A percentile compares a stretch with the other conserved stretches of the same genome.
These are phyloP conservation scores for Austrolebias charrua DNA, from an alignment of 2,797 vertebrate species.

Conservation along the genomic window DNA sequence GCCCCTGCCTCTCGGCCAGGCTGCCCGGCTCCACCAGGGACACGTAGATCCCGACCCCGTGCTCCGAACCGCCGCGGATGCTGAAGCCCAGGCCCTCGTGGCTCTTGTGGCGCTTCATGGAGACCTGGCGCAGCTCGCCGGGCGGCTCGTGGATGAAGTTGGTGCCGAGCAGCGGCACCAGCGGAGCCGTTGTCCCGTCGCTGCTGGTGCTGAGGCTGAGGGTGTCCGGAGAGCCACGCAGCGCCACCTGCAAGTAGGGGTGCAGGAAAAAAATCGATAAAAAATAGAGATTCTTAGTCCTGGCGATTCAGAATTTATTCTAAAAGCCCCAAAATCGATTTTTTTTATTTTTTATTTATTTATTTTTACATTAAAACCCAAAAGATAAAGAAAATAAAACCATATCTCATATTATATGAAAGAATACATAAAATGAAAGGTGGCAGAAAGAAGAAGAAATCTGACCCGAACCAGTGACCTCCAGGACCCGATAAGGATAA, in stretches of 20 bases:
- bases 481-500: too few relatives aligned
- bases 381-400: too few relatives aligned
- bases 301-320: too few relatives aligned
- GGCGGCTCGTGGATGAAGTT: constrained; percentile 81
- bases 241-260: constrained; percentile 70
- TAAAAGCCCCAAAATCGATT: too few relatives aligned
- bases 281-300: too few relatives aligned
- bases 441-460: too few relatives aligned
- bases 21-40: constrained; percentile 96
- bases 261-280: too few relatives aligned
- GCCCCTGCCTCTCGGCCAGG: constrained; percentile 92
- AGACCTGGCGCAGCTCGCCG: constrained; percentile 86
- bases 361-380: too few relatives aligned
- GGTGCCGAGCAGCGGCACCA: constrained; percentile 79
- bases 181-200: constrained; percentile 78
- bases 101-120: constrained; percentile 89
- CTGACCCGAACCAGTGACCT: too few relatives aligned
- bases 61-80: constrained; percentile 95
- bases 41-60: constrained; percentile 96
- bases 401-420: too few relatives aligned
- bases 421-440: too few relatives aligned
- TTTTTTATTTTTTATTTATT: too few relatives aligned
- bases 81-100: constrained; percentile 96
- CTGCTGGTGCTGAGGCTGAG: constrained; percentile 81
- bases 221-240: constrained; percentile 76